Percentiles rank a stretch among this genome's conserved stretches.
Evolutionary conservation across 1,140 invertebrate genomes (phyloP).

Genomic region (Tachypleus tridentatus): DNA sequence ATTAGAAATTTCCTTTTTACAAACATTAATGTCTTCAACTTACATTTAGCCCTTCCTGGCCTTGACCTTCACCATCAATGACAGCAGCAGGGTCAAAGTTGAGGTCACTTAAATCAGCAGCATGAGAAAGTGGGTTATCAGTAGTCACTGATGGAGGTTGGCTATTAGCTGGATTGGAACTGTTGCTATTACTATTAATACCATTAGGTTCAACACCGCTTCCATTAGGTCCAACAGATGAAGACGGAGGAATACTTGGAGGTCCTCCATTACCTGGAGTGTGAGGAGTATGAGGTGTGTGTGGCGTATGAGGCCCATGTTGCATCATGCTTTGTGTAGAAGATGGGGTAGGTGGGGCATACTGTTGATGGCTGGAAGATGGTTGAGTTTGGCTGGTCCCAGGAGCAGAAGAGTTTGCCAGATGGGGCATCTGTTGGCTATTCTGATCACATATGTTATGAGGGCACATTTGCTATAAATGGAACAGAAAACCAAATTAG

Average conservation of each 20-base stretch:
- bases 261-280: slow-evolving; percentile 41
- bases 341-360: slow-evolving; percentile 9
- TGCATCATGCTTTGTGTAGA: slow-evolving; percentile 33
- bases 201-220: slow-evolving; percentile 25
- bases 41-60: slow-evolving; percentile 81
- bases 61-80: slow-evolving; percentile 75
- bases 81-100: slow-evolving; percentile 85
- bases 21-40: slow-evolving; percentile 36
- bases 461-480: slow-evolving; percentile 21
- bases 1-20: no score
- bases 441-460: slow-evolving; percentile 18
- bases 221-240: slow-evolving; percentile 22
- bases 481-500: not conserved
- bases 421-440: not conserved
- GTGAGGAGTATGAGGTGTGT: slow-evolving; percentile 58
- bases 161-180: slow-evolving; percentile 20
- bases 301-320: slow-evolving; percentile 60
- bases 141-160: slow-evolving; percentile 31
- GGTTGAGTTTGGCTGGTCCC: slow-evolving; percentile 2
- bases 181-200: slow-evolving; percentile 26
- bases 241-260: slow-evolving; percentile 55
- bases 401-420: not conserved
- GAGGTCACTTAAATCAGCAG: slow-evolving; percentile 68
- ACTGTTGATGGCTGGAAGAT: slow-evolving; percentile 16
- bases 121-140: slow-evolving; percentile 23